Conservation (phyloP, 35 echinoderm and acorn worm genomes). For the Lytechinus pictus region DNA sequence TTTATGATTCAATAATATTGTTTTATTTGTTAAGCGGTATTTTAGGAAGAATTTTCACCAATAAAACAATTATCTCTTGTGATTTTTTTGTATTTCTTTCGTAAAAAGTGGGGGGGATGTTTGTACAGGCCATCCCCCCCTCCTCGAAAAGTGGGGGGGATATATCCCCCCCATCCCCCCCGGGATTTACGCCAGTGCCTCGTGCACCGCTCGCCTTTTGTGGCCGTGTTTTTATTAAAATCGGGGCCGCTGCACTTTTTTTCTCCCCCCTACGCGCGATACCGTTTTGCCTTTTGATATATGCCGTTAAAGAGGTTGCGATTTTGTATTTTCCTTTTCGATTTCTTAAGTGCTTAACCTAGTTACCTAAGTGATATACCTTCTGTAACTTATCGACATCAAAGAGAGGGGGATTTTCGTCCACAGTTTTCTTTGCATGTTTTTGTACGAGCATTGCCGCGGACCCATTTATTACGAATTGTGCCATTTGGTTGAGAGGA, state of each 20-base stretch:
- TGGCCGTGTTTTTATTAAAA: conserved; percentile 30
- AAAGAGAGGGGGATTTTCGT: conserved; percentile 5
- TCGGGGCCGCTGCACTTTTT: conserved; percentile 44
- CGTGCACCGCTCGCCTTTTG: conserved; percentile 9
- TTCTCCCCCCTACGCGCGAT: not conserved
- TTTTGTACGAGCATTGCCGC: not conserved
- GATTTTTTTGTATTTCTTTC: too few relatives aligned
- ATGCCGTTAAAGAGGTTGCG: conserved; percentile 39
- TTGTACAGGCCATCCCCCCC: too few relatives aligned
- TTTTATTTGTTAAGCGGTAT: too few relatives aligned
- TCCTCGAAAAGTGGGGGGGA: too few relatives aligned
- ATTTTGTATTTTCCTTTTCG: conserved; percentile 15
- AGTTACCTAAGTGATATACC: conserved; percentile 42
- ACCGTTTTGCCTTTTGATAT: conserved; percentile 49
- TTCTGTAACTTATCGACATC: conserved; percentile 20
- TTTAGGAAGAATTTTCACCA: too few relatives aligned
- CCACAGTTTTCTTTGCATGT: not conserved
- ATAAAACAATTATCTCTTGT: too few relatives aligned
- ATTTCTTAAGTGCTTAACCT: conserved; percentile 36
- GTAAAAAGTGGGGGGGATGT: too few relatives aligned
- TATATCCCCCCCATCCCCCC: too few relatives aligned
- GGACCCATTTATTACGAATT: not conserved
- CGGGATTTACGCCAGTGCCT: too few relatives aligned
- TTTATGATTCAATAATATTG: too few relatives aligned
- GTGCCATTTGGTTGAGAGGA: not conserved